Evolutionary conservation across 2,888 invertebrate species (phyloP), one percentile per base, ranked within the genome.

Genomic region (Sarcophaga variegata): DNA sequence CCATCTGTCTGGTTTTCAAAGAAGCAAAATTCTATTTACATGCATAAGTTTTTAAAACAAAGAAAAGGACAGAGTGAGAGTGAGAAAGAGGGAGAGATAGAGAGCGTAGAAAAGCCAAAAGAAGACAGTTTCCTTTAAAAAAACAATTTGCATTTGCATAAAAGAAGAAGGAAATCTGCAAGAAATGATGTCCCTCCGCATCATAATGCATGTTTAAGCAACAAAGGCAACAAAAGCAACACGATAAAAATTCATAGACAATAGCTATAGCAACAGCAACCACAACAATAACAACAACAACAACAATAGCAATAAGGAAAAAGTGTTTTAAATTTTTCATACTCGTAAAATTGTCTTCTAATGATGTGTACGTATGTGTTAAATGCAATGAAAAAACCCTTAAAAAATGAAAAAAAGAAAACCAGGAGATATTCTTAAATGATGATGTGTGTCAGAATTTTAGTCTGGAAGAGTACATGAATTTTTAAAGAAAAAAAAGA

Each of bases 311-410:
- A 54, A 54, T 2, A 54, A 14, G 14, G 17, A 14, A 14, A 54
- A 54, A 17, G 12, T 54, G 54, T 54, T 54, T 54, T 54, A 54
- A 37, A 37, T 17, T 54, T 54, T 54, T 54, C 54, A 54, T 14
- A 54, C 17, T 54, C 14, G 2, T 54, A 60, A 81, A 64, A 76
- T 71, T 82, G 59, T 64, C 71, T 71, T 14, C 47, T 25, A 70
- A 54, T 76, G 76, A 70, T 64, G 63, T 63, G 14, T 37, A 45
- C 27, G 54, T 80, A 17, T 54, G 67, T 37, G 37, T 22, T 69
- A 60, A 75, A n/a, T 20, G 27, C 8, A 37, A 37, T 71, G 62
- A 10, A 20, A 60, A 71, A 49, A 45, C 20, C 59, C 54, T 17
- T 2, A 14, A 54, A 54, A 54, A 4, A 14, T 54, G 11, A 49